Conservation (phyloP, 2,888 invertebrate species). For the Cyrtodaria siliqua region DNA sequence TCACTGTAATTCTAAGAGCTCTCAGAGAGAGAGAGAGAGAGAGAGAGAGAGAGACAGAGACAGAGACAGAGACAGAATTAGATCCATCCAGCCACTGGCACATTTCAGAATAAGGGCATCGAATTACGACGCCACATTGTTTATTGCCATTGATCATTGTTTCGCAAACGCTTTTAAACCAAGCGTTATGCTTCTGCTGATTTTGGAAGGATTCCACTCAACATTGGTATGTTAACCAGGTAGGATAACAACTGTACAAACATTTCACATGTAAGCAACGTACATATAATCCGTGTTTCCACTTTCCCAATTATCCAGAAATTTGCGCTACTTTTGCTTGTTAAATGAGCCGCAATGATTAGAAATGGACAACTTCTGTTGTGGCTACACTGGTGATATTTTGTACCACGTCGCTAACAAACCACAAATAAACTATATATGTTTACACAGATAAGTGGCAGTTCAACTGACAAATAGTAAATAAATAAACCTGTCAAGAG, state of each 20-base stretch:
- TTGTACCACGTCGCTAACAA: constrained; percentile 19
- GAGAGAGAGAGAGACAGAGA: too few species aligned
- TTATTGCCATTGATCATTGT: background rate
- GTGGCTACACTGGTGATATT: constrained; percentile 1
- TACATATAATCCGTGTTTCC: constrained; percentile 36
- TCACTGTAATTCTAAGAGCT: too few species aligned
- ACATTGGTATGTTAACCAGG: constrained; percentile 5
- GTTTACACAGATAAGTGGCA: constrained; percentile 12
- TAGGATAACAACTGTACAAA: constrained; percentile 50
- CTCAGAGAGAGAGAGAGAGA: too few species aligned
- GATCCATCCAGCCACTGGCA: too few species aligned
- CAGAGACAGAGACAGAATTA: too few species aligned
- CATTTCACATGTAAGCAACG: constrained; percentile 19
- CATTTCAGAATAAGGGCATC: too few species aligned
- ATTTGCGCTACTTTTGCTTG: constrained; percentile 37
- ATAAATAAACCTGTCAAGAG: constrained; percentile 17
- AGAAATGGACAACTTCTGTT: constrained; percentile 29
- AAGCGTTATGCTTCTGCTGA: background rate
- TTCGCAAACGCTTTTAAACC: background rate
- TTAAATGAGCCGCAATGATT: constrained; percentile 48
- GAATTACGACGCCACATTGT: too few species aligned
- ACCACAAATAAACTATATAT: constrained; percentile 18
- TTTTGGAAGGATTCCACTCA: background rate
- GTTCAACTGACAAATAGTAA: constrained; percentile 22
- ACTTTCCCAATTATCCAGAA: constrained; percentile 38